These are phyloP conservation scores for Scrobipalpa costella DNA, from an alignment of 2,888 invertebrate genomes.

Conservation along the genomic window DNA sequence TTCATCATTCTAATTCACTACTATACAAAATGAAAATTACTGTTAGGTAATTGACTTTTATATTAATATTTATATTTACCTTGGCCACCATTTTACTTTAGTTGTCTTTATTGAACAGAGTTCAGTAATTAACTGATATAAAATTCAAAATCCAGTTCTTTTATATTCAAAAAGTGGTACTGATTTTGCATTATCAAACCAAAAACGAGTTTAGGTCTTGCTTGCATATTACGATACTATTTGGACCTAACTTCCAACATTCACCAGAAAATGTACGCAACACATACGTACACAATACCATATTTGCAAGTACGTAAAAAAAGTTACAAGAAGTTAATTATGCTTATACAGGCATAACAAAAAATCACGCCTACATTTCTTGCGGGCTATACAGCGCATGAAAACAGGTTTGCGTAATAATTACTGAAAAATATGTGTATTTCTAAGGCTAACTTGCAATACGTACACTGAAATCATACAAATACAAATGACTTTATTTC, in stretches of 20 bases:
- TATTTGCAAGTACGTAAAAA: background rate
- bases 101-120: background rate
- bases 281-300: background rate
- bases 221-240: background rate
- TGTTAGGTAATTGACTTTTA: too few relatives aligned
- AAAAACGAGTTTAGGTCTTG: constrained; percentile 12
- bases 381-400: too few relatives aligned
- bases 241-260: background rate
- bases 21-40: too few relatives aligned
- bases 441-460: too few relatives aligned
- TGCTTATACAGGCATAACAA: too few relatives aligned
- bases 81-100: background rate
- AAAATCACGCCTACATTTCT: too few relatives aligned
- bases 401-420: too few relatives aligned
- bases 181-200: constrained; percentile 13
- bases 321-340: background rate
- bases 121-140: background rate
- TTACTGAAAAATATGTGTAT: too few relatives aligned
- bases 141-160: background rate
- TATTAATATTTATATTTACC: too few relatives aligned
- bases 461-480: too few relatives aligned
- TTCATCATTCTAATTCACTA: too few relatives aligned
- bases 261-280: background rate
- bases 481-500: too few relatives aligned
- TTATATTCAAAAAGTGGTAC: constrained; percentile 4